Base-by-base conservation (phyloP, 2,888 invertebrate genomes). In the Conchocele bisecta region DNA sequence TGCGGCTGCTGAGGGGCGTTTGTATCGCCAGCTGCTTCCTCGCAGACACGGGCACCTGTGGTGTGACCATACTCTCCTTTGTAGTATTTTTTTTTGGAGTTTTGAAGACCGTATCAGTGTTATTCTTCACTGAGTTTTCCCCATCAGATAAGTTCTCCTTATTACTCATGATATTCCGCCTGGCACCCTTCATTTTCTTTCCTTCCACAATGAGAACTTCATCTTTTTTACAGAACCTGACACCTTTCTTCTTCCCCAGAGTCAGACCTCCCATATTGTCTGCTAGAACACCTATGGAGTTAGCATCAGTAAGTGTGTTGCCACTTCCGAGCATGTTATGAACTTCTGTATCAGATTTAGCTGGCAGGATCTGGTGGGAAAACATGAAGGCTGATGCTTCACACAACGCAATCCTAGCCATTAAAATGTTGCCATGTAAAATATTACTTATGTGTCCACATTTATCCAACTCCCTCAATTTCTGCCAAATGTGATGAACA, bases 371-470 rank as follows among this genome's bases (percentile, higher is more conserved):
- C 50, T 67, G 63, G 4, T 63, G 20, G 33, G 75, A 67, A 3
- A 61, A 50, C 54, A 72, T 64, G 26, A 61, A 64, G 24, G 67
- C 57, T 9, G 70, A 35, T 20, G 61, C 73, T 28, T 70, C 65
- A 68, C 70, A 70, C 3, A 74, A 56, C n/a, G 77, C 77, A 26
- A 77, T 56, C 53, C 74, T 67, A 2, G 74, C 63, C 44, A 77
- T 48, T 17, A 74, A 46, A n/a, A 74, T 65, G 20, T 73, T 71
- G 22, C 77, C 68, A 39, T 77, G 71, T 9, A 77, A 29, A 11
- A 77, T 68, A 68, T 68, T 74, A 29, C 46, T 65, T 26, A 67
- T 51, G 22, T 50, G 56, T 33, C 73, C 77, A 29, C 50, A 13
- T 22, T 60, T 33, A 33, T 77, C 67, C n/a, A 71, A 29, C 15